A percentile compares a stretch with the other conserved stretches of the same genome.
phyloP scores from a whole-genome alignment of 2,113 vertebrate genomes.

The Nyctibius bracteatus region DNA sequence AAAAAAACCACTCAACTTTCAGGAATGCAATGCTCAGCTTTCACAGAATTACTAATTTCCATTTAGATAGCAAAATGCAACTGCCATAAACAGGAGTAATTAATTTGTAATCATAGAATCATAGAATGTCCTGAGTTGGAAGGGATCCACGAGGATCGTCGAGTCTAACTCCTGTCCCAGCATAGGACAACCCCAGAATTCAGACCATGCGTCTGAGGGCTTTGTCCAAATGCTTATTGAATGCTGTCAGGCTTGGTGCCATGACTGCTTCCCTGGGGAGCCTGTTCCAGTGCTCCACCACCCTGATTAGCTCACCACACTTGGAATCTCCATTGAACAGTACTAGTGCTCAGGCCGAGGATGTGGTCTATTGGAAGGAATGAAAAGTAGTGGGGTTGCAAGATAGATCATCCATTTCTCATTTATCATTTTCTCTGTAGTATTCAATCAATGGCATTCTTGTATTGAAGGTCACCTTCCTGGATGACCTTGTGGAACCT shows the following conservation, averaged over 20 bases:
- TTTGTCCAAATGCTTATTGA: too few species aligned
- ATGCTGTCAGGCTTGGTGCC: too few species aligned
- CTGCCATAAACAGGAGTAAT: not conserved
- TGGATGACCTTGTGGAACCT: not conserved
- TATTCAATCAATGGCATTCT: not conserved
- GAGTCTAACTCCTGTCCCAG: too few species aligned
- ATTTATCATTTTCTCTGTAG: not conserved
- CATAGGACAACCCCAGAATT: too few species aligned
- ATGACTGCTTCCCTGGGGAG: too few species aligned
- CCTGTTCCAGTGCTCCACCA: too few species aligned
- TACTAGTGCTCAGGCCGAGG: not conserved
- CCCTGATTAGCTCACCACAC: not conserved
- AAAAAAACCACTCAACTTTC: not conserved
- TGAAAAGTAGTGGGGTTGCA: not conserved
- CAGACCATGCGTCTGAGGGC: too few species aligned
- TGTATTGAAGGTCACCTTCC: not conserved
- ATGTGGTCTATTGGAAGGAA: not conserved
- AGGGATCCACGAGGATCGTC: too few species aligned
- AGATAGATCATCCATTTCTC: not conserved
- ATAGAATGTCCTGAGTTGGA: too few species aligned
- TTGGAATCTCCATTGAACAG: not conserved
- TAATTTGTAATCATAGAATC: too few species aligned
- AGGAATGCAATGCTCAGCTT: not conserved
- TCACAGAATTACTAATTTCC: not conserved
- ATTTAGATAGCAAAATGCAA: not conserved